Base-by-base conservation (phyloP, 1,140 invertebrate species). In the Bilobella aurantiaca region DNA sequence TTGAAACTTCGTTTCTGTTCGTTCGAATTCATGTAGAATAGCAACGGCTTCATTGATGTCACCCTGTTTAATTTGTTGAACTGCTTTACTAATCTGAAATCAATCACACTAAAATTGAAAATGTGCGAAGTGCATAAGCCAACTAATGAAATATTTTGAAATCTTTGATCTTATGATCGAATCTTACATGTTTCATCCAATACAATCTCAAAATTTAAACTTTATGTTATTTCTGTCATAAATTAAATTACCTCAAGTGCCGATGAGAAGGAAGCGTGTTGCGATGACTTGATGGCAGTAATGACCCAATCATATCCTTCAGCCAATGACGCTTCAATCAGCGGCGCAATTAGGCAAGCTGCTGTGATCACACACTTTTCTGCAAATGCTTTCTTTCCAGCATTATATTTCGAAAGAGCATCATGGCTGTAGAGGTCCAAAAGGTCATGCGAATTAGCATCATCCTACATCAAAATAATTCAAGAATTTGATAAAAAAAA, bases 291-390 rank as follows among this genome's bases (percentile, higher is more conserved):
- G 23, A 53, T 53, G 49, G 49, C 49, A 23, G 5, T 53, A 23
- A 53, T 23, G 49, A 53, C 23, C 49, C 23, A 64, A 57, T 42
- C 62, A 64, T 79, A 83, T 74, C 89, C 91, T 74, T 82, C 82
- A 69, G 86, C 84, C 75, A 90, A 89, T 58, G 83, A 84, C 58
- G 85, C 82, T 74, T 90, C 85, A 70, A 95, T 91, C 16, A 88
- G 83, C 21, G 89, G 89, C 2, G 92, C 87, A 70, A 96, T 95
- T 31, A 96, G 81, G 78, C 94, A 93, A 18, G 91, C 90, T 53
- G 90, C 89, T 65, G 86, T 90, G 29, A 94, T 81, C 74, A 96
- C 91, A 68, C 84, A 87, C 71, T 85, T 85, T 74, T 95, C 91
- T 1, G 90, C 89, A 71, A 89, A 84, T 67, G 83, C 81, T 73